These are phyloP conservation scores for Cylloceria caligata DNA, from an alignment of 2,888 invertebrate species.

Conservation along the genomic window DNA sequence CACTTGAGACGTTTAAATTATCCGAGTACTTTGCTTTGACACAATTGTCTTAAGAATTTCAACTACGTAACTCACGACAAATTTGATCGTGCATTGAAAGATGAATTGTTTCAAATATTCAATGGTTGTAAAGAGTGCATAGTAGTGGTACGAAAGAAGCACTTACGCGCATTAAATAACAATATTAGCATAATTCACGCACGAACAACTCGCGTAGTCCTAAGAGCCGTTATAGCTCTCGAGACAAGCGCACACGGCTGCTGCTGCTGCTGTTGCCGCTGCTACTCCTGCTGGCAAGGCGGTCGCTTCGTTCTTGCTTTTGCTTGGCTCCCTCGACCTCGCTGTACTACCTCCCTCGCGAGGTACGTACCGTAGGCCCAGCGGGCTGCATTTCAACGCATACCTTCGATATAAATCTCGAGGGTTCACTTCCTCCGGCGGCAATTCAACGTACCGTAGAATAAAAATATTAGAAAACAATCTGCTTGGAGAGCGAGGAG, in stretches of 20 bases:
- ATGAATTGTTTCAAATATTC: conserved; percentile 53
- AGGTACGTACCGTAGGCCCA: conserved; percentile 56
- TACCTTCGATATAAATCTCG: conserved; percentile 78
- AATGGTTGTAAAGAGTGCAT: conserved; percentile 40
- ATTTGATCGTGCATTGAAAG: conserved; percentile 28
- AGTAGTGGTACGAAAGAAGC: conserved; percentile 59
- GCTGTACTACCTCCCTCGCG: conserved; percentile 45
- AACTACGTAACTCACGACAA: conserved; percentile 2
- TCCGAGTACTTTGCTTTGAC: conserved; percentile 12
- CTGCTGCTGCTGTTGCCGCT: conserved; percentile 56
- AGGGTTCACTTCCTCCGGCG: conserved; percentile 77
- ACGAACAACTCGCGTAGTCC: conserved; percentile 71
- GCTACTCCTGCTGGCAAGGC: conserved; percentile 62
- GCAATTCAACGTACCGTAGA: conserved; percentile 74
- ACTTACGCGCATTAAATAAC: conserved; percentile 72
- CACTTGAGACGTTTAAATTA: conserved; percentile 41
- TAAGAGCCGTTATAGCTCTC: conserved; percentile 73
- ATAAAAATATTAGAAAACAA: conserved; percentile 79
- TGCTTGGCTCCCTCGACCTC: conserved; percentile 32
- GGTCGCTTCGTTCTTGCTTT: conserved; percentile 52
- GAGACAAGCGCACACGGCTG: conserved; percentile 62
- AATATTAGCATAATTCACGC: conserved; percentile 77
- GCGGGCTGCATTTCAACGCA: conserved; percentile 72
- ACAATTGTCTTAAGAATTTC: conserved; percentile 49
- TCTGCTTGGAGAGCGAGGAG: conserved; percentile 63